Percentiles rank a stretch among this genome's conserved stretches.
phyloP scores from a whole-genome alignment of 2,888 invertebrate genomes.

The Eubasilissa splendida region DNA sequence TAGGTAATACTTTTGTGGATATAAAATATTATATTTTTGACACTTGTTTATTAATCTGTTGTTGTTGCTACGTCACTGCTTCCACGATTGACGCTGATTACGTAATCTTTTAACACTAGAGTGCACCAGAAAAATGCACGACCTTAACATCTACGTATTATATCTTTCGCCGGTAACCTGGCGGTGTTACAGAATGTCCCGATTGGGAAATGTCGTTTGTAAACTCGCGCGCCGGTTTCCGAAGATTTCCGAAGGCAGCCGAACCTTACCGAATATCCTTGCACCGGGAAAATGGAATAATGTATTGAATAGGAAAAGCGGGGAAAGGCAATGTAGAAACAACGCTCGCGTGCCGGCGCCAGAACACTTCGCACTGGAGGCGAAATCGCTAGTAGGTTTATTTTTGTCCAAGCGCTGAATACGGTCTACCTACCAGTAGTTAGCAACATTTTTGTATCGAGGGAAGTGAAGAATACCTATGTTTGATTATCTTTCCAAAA shows the following conservation, averaged over 20 bases:
- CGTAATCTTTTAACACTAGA: slow-evolving; percentile 13
- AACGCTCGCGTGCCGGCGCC: slow-evolving; percentile 29
- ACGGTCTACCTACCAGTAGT: neutral
- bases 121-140: neutral
- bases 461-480: too few relatives aligned
- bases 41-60: neutral
- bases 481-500: too few relatives aligned
- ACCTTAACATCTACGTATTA: neutral
- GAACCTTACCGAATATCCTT: neutral
- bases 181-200: neutral
- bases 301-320: neutral
- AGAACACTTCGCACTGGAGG: slow-evolving; percentile 29
- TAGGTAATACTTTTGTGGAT: neutral
- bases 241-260: neutral
- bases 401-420: slow-evolving; percentile 32
- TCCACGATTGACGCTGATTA: slow-evolving; percentile 4
- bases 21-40: slow-evolving; percentile 11
- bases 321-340: slow-evolving; percentile 11
- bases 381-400: slow-evolving; percentile 38
- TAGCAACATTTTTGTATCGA: neutral
- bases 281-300: neutral
- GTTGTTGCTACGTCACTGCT: neutral
- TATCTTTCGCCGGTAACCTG: neutral
- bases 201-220: slow-evolving; percentile 11
- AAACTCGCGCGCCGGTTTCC: slow-evolving; percentile 12